phyloP scores from a whole-genome alignment of 2,888 invertebrate genomes.

The Charanyca ferruginea region DNA sequence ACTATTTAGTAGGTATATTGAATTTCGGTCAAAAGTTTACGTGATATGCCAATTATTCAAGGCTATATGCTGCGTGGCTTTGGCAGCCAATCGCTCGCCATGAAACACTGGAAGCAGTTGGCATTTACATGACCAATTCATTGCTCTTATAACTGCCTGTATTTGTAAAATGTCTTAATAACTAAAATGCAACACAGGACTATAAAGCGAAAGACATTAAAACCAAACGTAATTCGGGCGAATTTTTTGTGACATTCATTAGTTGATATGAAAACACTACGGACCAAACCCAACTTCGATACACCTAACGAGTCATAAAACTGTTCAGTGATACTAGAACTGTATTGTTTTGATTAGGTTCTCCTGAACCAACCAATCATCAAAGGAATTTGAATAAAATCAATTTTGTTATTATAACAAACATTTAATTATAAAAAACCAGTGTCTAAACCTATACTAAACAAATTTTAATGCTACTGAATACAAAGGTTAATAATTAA shows the following conservation, averaged over 20 bases:
- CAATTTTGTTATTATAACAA: slow-evolving; percentile 45
- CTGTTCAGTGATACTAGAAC: slow-evolving; percentile 11
- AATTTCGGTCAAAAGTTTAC: neutral
- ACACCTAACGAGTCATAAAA: slow-evolving; percentile 25
- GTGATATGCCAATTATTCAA: neutral
- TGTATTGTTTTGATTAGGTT: slow-evolving; percentile 10
- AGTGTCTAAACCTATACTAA: slow-evolving; percentile 39
- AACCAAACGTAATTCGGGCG: slow-evolving; percentile 16
- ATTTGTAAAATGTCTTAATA: neutral
- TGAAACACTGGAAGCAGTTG: neutral
- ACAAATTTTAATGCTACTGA: slow-evolving; percentile 39
- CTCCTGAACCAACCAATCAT: slow-evolving; percentile 6
- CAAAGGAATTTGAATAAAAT: slow-evolving; percentile 52
- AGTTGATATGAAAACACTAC: slow-evolving; percentile 38
- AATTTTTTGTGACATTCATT: slow-evolving; percentile 49
- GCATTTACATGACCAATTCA: neutral
- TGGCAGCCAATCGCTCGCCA: neutral
- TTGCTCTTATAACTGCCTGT: no score
- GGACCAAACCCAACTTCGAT: slow-evolving; percentile 26
- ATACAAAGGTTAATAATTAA: slow-evolving; percentile 37
- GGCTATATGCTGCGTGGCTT: neutral
- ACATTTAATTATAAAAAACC: slow-evolving; percentile 42
- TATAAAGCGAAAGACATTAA: slow-evolving; percentile 16
- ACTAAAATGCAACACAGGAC: slow-evolving; percentile 3
- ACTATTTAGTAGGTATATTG: neutral